Evolutionary conservation across 2,888 invertebrate species (phyloP).

Genomic region (Ernsta delagoae): DNA sequence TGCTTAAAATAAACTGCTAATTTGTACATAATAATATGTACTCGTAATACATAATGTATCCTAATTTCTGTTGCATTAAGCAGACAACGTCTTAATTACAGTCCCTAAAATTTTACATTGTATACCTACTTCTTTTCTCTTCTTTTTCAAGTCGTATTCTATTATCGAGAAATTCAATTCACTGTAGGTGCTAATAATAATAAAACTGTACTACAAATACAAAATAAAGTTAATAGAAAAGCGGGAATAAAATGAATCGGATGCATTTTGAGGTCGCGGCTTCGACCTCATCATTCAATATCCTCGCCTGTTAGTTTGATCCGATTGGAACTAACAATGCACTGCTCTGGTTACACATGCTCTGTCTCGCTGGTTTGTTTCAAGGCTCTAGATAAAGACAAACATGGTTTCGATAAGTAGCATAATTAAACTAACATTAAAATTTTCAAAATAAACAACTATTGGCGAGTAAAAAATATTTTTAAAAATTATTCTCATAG

Average conservation of each 20-base stretch:
- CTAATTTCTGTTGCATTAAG: too few relatives aligned
- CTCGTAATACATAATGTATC: too few relatives aligned
- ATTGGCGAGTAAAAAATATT: too few relatives aligned
- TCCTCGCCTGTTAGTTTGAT: conserved; percentile 55
- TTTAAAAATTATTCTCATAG: neutral
- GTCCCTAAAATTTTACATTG: too few relatives aligned
- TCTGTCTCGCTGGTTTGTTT: conserved; percentile 17
- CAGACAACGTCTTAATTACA: too few relatives aligned
- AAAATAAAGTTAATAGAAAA: conserved; percentile 4
- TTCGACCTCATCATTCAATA: conserved; percentile 69
- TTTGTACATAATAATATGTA: neutral
- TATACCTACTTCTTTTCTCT: too few relatives aligned
- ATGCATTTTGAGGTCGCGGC: conserved; percentile 49
- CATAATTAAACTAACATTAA: too few relatives aligned
- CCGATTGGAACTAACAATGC: conserved; percentile 46
- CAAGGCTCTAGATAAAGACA: neutral
- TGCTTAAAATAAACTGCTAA: too few relatives aligned
- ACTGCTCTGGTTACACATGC: conserved; percentile 33
- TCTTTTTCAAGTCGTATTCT: too few relatives aligned
- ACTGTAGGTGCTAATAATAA: too few relatives aligned
- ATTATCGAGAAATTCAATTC: too few relatives aligned
- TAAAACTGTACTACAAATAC: neutral
- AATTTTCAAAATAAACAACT: too few relatives aligned
- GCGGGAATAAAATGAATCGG: conserved; percentile 40
- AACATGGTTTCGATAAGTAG: neutral